phyloP scores from a whole-genome alignment of 2,888 invertebrate species.

The Thymelicus acteon region DNA sequence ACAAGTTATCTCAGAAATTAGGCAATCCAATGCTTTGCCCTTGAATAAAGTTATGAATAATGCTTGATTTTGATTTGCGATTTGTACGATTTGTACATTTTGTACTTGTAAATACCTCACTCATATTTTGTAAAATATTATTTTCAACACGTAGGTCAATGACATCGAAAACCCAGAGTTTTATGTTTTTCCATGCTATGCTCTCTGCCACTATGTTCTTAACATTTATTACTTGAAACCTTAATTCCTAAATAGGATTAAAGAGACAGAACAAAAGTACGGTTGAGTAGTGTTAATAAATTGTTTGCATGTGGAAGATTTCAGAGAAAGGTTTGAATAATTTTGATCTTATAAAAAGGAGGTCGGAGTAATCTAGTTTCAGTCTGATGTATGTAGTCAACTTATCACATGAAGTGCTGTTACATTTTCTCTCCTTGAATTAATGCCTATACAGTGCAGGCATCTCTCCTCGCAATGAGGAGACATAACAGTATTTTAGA shows the following conservation, averaged over 20 bases:
- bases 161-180: too few species aligned
- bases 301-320: slow-evolving; percentile 11
- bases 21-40: slow-evolving; percentile 2
- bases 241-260: too few species aligned
- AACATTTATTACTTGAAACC: too few species aligned
- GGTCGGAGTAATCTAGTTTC: slow-evolving; percentile 30
- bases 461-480: too few species aligned
- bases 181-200: not conserved
- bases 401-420: slow-evolving; percentile 24
- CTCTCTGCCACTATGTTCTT: too few species aligned
- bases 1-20: slow-evolving; percentile 24
- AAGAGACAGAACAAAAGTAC: too few species aligned
- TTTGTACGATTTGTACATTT: not conserved
- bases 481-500: too few species aligned
- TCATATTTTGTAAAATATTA: too few species aligned
- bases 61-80: slow-evolving; percentile 3
- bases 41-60: slow-evolving; percentile 16
- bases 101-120: too few species aligned
- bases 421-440: slow-evolving; percentile 17
- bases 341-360: slow-evolving; percentile 28
- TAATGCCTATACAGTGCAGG: too few species aligned
- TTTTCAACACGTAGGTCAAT: too few species aligned
- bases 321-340: slow-evolving; percentile 27
- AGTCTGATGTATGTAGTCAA: slow-evolving; percentile 31
- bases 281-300: slow-evolving; percentile 9